Percentiles rank a stretch among this genome's conserved stretches.
These are phyloP conservation scores for Sebastes matsubarae DNA, from an alignment of 2,797 vertebrate species.

Conservation along the genomic window DNA sequence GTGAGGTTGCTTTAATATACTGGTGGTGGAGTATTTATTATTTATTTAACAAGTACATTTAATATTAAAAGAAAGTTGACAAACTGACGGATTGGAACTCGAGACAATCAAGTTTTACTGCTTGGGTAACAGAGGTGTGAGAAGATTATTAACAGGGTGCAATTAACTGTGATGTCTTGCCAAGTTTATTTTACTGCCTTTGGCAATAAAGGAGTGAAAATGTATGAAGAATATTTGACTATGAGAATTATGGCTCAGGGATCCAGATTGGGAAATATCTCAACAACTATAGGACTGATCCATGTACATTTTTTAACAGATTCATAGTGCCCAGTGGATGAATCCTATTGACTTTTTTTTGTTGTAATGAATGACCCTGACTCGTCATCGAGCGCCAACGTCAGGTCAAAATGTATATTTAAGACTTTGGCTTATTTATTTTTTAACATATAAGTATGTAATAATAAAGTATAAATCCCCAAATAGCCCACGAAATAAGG, in stretches of 20 bases:
- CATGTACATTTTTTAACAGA: background rate
- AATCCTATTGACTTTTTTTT: background rate
- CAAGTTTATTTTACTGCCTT: background rate
- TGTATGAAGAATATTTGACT: background rate
- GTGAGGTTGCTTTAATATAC: slow-evolving; percentile 26
- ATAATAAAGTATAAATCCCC: too few species aligned
- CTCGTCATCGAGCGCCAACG: too few species aligned
- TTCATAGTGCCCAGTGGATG: background rate
- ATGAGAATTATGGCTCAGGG: too few species aligned
- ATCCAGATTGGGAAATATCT: background rate
- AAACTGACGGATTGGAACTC: background rate
- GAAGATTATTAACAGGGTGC: slow-evolving; percentile 31
- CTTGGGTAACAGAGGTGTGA: background rate
- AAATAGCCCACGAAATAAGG: too few species aligned
- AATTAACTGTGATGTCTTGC: slow-evolving; percentile 13
- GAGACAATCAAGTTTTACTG: background rate
- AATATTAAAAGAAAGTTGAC: background rate
- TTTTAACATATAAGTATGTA: too few species aligned
- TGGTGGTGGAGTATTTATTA: background rate
- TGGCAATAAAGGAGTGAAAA: background rate
- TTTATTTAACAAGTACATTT: background rate
- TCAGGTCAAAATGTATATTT: too few species aligned
- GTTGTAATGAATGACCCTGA: background rate
- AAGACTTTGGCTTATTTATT: too few species aligned
- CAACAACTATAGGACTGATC: background rate